phyloP scores from a whole-genome alignment of 1,140 invertebrate genomes.

The Calosoma granatense region DNA sequence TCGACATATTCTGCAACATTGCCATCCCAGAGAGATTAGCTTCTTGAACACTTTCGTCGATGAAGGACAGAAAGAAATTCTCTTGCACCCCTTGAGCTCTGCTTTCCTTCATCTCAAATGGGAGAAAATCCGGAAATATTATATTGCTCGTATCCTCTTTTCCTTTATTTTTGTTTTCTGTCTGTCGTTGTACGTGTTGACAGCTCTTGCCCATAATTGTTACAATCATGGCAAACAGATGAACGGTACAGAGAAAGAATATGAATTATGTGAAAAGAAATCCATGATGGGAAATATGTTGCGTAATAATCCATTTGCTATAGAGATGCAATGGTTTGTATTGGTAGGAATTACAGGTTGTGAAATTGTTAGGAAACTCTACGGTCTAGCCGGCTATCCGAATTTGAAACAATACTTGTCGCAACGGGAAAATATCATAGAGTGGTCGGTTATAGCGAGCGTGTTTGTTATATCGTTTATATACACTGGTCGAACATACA shows the following conservation, averaged over 20 bases:
- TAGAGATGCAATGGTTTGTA: slow-evolving; percentile 70
- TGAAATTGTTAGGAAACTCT: slow-evolving; percentile 65
- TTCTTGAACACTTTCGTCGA: slow-evolving; percentile 74
- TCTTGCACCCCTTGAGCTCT: slow-evolving; percentile 71
- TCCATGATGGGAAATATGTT: slow-evolving; percentile 61
- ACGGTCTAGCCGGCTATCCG: slow-evolving; percentile 64
- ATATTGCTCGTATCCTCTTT: slow-evolving; percentile 65
- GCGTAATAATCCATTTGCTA: slow-evolving; percentile 56
- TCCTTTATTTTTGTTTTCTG: slow-evolving; percentile 71
- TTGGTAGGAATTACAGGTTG: slow-evolving; percentile 60
- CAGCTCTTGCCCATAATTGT: slow-evolving; percentile 64
- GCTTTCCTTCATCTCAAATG: slow-evolving; percentile 78
- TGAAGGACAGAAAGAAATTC: slow-evolving; percentile 71
- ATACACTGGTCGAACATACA: slow-evolving; percentile 62
- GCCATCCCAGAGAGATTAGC: slow-evolving; percentile 66
- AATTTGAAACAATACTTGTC: slow-evolving; percentile 67
- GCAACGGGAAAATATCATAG: slow-evolving; percentile 72
- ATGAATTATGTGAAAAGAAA: slow-evolving; percentile 58
- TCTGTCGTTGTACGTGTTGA: slow-evolving; percentile 65
- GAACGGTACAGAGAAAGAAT: slow-evolving; percentile 48
- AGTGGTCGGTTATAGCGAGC: slow-evolving; percentile 73
- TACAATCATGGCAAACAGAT: slow-evolving; percentile 63
- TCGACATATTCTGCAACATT: slow-evolving; percentile 64
- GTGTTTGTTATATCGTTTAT: slow-evolving; percentile 72
- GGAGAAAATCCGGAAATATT: slow-evolving; percentile 82